Percentiles rank a stretch among this genome's conserved stretches.
phyloP scores from a whole-genome alignment of 1,140 invertebrate species.

The Zaprionus kolodkinae region DNA sequence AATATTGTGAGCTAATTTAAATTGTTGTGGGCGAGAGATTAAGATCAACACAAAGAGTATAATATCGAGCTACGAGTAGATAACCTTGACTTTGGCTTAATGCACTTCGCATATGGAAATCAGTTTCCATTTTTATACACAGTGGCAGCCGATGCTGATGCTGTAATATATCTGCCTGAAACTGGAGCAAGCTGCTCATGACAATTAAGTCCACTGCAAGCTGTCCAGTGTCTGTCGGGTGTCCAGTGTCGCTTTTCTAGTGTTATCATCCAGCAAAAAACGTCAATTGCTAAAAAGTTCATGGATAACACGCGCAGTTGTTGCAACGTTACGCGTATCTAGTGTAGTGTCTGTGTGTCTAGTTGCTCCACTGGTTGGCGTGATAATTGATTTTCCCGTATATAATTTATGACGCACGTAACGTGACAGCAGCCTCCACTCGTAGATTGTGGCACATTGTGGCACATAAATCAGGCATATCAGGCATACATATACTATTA shows the following conservation, averaged over 20 bases:
- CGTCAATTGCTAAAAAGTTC: conserved; percentile 61
- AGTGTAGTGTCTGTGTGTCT: conserved; percentile 2
- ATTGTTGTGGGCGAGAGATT: conserved; percentile 31
- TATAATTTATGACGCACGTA: conserved; percentile 82
- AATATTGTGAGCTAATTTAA: conserved; percentile 43
- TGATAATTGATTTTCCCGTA: conserved; percentile 82
- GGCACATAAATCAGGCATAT: conserved; percentile 72
- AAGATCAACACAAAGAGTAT: conserved; percentile 1
- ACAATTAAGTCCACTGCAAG: conserved; percentile 32
- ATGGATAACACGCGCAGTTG: conserved; percentile 55
- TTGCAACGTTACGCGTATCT: conserved; percentile 21
- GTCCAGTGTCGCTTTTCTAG: conserved; percentile 33
- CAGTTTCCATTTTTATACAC: conserved; percentile 46
- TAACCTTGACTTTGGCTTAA: conserved; percentile 73
- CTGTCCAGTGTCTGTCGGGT: conserved; percentile 39
- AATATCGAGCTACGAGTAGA: background rate
- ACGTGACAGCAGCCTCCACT: conserved; percentile 70
- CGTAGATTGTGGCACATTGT: conserved; percentile 71
- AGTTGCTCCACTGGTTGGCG: conserved; percentile 59
- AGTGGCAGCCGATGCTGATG: conserved; percentile 13
- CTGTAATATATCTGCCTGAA: conserved; percentile 14
- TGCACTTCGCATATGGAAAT: conserved; percentile 29
- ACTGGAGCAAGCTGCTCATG: conserved; percentile 28
- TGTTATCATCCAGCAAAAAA: conserved; percentile 65
- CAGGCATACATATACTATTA: too few relatives aligned